Evolutionary conservation across 2,888 invertebrate species (phyloP).

Genomic region (Artemia sinica): DNA sequence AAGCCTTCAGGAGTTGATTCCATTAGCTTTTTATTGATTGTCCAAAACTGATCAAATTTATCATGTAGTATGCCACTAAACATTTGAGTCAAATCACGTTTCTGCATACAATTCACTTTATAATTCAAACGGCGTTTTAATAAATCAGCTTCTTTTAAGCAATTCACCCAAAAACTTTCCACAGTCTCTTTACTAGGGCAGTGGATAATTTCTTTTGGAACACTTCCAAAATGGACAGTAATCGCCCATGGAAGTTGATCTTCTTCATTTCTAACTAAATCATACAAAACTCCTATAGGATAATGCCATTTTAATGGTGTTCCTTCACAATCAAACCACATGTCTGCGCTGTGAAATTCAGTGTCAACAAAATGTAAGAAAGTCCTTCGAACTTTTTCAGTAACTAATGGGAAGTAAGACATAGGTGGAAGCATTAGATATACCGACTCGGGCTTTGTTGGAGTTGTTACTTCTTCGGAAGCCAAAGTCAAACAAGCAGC

Average conservation of each 20-base stretch:
- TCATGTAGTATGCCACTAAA: slow-evolving; percentile 90
- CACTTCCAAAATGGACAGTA: slow-evolving; percentile 83
- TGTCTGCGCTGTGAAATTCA: slow-evolving; percentile 63
- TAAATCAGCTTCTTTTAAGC: slow-evolving; percentile 94
- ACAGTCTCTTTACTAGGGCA: slow-evolving; percentile 67
- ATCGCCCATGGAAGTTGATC: slow-evolving; percentile 75
- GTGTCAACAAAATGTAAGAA: slow-evolving; percentile 63
- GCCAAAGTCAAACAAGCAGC: slow-evolving; percentile 81
- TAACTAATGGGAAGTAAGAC: slow-evolving; percentile 83
- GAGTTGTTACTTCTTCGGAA: slow-evolving; percentile 67
- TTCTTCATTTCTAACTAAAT: slow-evolving; percentile 48
- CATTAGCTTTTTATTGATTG: slow-evolving; percentile 87
- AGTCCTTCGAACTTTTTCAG: slow-evolving; percentile 81
- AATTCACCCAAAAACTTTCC: slow-evolving; percentile 84
- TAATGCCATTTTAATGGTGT: slow-evolving; percentile 69
- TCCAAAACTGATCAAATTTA: slow-evolving; percentile 98
- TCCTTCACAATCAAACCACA: slow-evolving; percentile 88
- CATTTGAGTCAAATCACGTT: slow-evolving; percentile 87
- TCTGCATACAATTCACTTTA: slow-evolving; percentile 66
- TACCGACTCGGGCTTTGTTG: slow-evolving; percentile 78
- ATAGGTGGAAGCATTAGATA: slow-evolving; percentile 82
- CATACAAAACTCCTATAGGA: slow-evolving; percentile 71
- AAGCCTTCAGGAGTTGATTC: slow-evolving; percentile 59
- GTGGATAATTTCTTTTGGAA: slow-evolving; percentile 75
- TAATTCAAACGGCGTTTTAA: slow-evolving; percentile 82